phyloP scores from a whole-genome alignment of 2,888 invertebrate genomes.

The Polyommatus iphigenia region DNA sequence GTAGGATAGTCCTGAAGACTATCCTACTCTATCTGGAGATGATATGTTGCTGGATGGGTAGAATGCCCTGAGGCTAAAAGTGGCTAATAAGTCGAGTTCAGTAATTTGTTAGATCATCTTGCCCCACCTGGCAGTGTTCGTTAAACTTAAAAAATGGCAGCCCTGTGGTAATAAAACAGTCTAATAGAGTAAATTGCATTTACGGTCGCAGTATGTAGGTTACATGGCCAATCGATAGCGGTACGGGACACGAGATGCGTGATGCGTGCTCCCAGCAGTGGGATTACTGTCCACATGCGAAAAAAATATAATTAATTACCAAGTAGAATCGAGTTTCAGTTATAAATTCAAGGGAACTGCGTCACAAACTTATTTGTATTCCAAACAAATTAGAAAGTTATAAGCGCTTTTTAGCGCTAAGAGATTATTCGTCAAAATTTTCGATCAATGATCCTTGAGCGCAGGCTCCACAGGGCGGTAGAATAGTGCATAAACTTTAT shows the following conservation, averaged over 20 bases:
- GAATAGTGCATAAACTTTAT: not conserved
- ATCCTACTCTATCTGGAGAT: not conserved
- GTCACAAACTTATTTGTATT: not conserved
- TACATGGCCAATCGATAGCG: conserved; percentile 30
- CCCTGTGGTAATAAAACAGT: conserved; percentile 27
- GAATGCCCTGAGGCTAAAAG: not conserved
- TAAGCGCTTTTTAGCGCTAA: not conserved
- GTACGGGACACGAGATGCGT: conserved; percentile 1
- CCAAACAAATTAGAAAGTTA: not conserved
- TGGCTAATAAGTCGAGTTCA: not conserved
- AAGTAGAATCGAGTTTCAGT: not conserved
- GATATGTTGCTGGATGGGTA: not conserved
- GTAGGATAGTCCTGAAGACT: not conserved
- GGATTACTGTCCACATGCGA: not conserved
- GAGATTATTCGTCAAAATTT: not conserved
- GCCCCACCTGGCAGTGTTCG: not conserved
- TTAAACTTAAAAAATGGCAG: not conserved
- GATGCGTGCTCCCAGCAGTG: conserved; percentile 12
- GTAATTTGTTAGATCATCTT: not conserved
- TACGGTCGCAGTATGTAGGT: conserved; percentile 28
- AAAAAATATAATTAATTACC: not conserved
- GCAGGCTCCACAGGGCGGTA: not conserved
- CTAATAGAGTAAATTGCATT: conserved; percentile 32
- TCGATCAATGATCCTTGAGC: not conserved
- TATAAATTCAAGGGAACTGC: not conserved